phyloP scores from a whole-genome alignment of 2,797 vertebrate genomes.

The Brachyrhaphis roseni region DNA sequence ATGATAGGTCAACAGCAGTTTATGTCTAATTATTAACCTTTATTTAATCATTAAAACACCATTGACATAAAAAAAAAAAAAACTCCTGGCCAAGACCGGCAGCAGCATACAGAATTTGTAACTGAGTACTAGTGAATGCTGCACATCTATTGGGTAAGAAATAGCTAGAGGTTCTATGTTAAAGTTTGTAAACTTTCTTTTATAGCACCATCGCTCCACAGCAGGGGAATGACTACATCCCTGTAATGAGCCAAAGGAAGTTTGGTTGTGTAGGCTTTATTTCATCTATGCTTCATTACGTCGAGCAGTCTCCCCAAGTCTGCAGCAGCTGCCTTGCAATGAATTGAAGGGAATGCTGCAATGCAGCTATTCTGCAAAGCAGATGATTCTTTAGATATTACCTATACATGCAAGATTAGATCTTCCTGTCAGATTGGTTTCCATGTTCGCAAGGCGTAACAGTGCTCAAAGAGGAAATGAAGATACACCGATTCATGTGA shows the following conservation, averaged over 20 bases:
- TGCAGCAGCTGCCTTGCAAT: slow-evolving; percentile 38
- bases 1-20: not conserved
- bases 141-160: not conserved
- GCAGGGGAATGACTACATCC: slow-evolving; percentile 4
- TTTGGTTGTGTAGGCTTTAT: slow-evolving; percentile 45
- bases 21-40: too few species aligned
- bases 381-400: slow-evolving; percentile 48
- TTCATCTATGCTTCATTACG: slow-evolving; percentile 58
- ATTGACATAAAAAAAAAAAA: too few species aligned
- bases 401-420: slow-evolving; percentile 37
- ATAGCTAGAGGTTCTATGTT: not conserved
- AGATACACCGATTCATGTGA: slow-evolving; percentile 39
- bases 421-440: slow-evolving; percentile 33
- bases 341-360: slow-evolving; percentile 73
- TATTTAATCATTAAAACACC: too few species aligned
- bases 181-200: slow-evolving; percentile 35
- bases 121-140: not conserved
- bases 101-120: not conserved
- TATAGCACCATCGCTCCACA: slow-evolving; percentile 16
- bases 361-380: slow-evolving; percentile 69
- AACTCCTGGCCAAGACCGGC: too few species aligned
- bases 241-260: slow-evolving; percentile 44
- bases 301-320: slow-evolving; percentile 48
- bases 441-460: slow-evolving; percentile 34
- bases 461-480: slow-evolving; percentile 22